Base-by-base conservation (phyloP, 2,888 invertebrate species). In the Cactoblastis cactorum region DNA sequence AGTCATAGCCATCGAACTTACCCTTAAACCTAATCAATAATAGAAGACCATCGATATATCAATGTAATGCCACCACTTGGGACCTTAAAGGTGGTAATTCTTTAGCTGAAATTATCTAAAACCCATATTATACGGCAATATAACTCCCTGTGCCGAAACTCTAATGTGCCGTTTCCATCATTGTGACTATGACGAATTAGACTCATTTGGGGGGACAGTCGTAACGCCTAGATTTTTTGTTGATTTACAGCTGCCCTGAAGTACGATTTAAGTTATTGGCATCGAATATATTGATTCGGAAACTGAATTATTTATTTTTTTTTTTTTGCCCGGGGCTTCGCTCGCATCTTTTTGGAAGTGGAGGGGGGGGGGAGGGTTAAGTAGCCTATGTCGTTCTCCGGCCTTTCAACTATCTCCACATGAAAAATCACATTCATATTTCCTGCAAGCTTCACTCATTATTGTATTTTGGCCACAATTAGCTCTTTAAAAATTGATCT, bases 171-270 rank as follows among this genome's bases (percentile, higher is more conserved):
- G 65, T 59, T 71, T 80, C 69, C 71, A 69, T 83, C 83, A 79
- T 69, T 80, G 83, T 80, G 83, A 78, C 66, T 61, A 76, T 78
- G 82, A 82, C 62, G 70, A 59, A 83, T 82, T 67, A 66, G 60
- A 28, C 61, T 66, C 73, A 74, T 80, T 74, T 67, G 63, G 60
- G 57, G 53, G 58, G 53, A 57, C 59, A 59, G 53, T 45, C 41
- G 50, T 49, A 51, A 56, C 53, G 54, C 57, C 63, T 67, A 62
- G 64, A 61, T 65, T 67, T 65, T 64, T 62, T 67, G 67, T 63
- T 62, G 60, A 58, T 58, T 56, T 53, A 53, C 28, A 28, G 28
- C 28, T 28, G 22, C 3, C 22, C 8, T 28, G 8, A 28, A 28
- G 28, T 28, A 8, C 28, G 28, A 9, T 9, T n/a, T n/a, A n/a